These are phyloP conservation scores for Myzus persicae DNA, from an alignment of 1,140 invertebrate species.

Conservation along the genomic window DNA sequence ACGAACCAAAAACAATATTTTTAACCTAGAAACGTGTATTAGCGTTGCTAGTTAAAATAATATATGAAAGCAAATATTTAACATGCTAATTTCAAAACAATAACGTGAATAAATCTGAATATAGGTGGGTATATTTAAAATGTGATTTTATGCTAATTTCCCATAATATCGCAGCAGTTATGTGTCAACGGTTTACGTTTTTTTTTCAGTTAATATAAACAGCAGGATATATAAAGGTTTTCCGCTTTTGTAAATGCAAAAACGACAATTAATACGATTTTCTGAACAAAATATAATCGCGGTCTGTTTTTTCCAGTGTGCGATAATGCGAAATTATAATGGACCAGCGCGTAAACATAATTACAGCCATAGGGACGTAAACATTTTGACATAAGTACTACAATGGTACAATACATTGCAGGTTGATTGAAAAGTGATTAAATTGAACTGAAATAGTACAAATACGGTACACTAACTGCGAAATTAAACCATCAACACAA, in stretches of 20 bases:
- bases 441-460: neutral
- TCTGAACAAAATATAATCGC: neutral
- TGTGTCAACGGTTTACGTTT: neutral
- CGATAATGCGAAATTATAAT: neutral
- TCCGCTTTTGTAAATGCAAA: neutral
- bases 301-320: neutral
- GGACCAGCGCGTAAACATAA: neutral
- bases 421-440: neutral
- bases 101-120: neutral
- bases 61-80: neutral
- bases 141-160: slow-evolving; percentile 9
- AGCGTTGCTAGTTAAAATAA: neutral
- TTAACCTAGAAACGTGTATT: neutral
- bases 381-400: neutral
- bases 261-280: neutral
- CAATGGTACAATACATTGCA: no score
- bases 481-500: neutral
- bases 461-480: neutral
- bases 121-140: neutral
- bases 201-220: neutral
- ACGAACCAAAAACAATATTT: neutral
- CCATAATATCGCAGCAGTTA: neutral
- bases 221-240: neutral
- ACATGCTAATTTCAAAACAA: neutral
- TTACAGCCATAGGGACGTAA: neutral